phyloP scores from a whole-genome alignment of 2,888 invertebrate genomes.

The Drosophila niveifrons region DNA sequence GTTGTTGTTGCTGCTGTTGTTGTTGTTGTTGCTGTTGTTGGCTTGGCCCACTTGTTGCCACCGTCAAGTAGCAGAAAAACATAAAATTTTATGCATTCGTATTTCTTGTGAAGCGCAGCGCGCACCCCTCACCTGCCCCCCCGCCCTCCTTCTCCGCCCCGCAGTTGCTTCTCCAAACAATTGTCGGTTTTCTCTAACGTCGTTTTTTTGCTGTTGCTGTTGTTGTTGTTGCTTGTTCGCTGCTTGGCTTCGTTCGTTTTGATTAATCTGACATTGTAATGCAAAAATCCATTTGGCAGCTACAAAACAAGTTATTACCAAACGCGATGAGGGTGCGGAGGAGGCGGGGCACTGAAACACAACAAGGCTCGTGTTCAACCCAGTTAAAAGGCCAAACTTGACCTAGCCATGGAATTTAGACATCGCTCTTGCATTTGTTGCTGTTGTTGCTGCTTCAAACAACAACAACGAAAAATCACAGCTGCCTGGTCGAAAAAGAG shows the following conservation, averaged over 20 bases:
- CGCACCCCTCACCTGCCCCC: constrained; percentile 41
- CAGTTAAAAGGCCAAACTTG: constrained; percentile 80
- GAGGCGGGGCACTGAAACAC: constrained; percentile 8
- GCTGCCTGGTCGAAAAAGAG: constrained; percentile 56
- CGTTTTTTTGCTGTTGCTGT: constrained; percentile 35
- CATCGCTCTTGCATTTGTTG: constrained; percentile 55
- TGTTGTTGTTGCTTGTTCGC: constrained; percentile 39
- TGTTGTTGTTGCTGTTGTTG: constrained; percentile 48
- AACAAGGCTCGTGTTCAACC: constrained; percentile 76
- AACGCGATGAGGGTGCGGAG: constrained; percentile 7
- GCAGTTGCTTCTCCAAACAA: constrained; percentile 64
- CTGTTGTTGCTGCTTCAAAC: constrained; percentile 16
- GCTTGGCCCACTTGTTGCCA: constrained; percentile 80
- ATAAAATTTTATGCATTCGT: constrained; percentile 82
- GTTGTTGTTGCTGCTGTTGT: constrained; percentile 30
- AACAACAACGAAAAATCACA: constrained; percentile 31
- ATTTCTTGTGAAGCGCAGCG: constrained; percentile 79
- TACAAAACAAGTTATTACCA: constrained; percentile 77
- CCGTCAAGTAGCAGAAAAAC: constrained; percentile 80
- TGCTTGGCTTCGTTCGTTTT: constrained; percentile 69
- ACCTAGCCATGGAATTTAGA: constrained; percentile 80
- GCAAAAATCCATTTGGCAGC: constrained; percentile 81
- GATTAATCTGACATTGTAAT: constrained; percentile 82
- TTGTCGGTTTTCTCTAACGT: constrained; percentile 81
- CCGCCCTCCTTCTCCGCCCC: neutral